Evolutionary conservation across 2,113 vertebrate species (phyloP), one percentile per base, ranked within the genome.

Genomic region (Motacilla tschutschensis): DNA sequence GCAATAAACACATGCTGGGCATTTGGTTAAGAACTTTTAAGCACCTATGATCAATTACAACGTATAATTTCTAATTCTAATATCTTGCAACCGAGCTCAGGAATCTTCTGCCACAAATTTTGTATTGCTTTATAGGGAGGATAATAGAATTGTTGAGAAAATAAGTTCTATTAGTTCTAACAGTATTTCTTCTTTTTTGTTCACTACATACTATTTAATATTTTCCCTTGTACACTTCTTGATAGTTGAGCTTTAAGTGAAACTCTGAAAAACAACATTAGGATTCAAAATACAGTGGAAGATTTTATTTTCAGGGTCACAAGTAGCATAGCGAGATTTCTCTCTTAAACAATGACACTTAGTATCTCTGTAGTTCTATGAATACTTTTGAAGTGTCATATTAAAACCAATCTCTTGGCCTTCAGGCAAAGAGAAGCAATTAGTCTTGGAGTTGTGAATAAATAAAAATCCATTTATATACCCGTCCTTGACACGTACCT

Each of bases 391-490:
- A 98, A 98, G 97, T 98, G 96, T 97, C 97, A 96, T 98, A 97
- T 98, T 98, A 97, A 98, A 98, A 98, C 97, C 97, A 97, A 97
- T 98, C 96, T 97, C 95, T 88, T 96, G 97, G 97, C 97, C 97
- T 97, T 96, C 95, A 97, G 97, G 97, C 97, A 97, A 97, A 97
- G 96, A 96, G 96, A 98, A 97, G 97, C 97, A 98, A 98, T 98
- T 98, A 98, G 97, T 98, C 96, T 97, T 97, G 94, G 95, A 97
- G 97, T 98, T 98, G 97, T 98, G 97, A 98, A 98, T 98, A 98
- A 98, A 98, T 98, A 98, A 97, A 98, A 98, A 97, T 97, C 97
- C 97, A 97, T 97, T 98, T 98, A 97, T 97, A 98, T 92, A 96
- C 95, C 96, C 95, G 97, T 97, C 97, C 97, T 98, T 98, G 97